phyloP scores from a whole-genome alignment of 2,888 invertebrate species.

The Drosophila prostipennis region DNA sequence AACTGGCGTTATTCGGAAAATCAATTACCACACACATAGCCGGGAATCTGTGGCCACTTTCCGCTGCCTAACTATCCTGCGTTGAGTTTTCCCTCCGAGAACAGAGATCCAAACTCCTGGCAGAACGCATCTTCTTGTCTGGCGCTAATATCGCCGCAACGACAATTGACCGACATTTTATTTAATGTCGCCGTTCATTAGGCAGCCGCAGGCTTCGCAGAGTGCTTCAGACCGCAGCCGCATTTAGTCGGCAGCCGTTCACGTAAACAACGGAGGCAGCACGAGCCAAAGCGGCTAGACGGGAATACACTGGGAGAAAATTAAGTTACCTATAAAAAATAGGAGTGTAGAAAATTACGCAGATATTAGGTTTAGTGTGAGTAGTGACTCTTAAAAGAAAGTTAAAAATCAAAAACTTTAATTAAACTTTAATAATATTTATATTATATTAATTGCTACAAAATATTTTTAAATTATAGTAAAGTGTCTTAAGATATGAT shows the following conservation, averaged over 20 bases:
- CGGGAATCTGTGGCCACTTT: slow-evolving; percentile 14
- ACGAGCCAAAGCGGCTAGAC: slow-evolving; percentile 10
- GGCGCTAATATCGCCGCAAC: slow-evolving; percentile 63
- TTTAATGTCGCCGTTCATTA: slow-evolving; percentile 76
- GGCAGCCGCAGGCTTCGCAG: slow-evolving; percentile 50
- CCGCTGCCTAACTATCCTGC: slow-evolving; percentile 1
- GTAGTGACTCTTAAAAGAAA: no score
- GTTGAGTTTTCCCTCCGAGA: slow-evolving; percentile 33
- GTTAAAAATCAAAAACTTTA: no score
- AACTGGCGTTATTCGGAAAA: slow-evolving; percentile 52
- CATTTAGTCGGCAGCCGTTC: slow-evolving; percentile 52
- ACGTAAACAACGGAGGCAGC: slow-evolving; percentile 38
- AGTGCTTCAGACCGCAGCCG: slow-evolving; percentile 53
- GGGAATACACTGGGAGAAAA: slow-evolving; percentile 6
- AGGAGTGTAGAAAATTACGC: no score
- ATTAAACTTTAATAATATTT: no score
- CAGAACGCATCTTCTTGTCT: slow-evolving; percentile 51
- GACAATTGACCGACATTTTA: slow-evolving; percentile 76
- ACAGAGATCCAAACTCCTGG: background rate
- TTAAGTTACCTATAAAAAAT: no score
- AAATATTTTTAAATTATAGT: no score
- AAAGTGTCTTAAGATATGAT: no score
- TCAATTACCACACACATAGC: slow-evolving; percentile 65
- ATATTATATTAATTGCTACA: no score
- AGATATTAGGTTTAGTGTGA: no score